These are phyloP conservation scores for Timandra comae DNA, from an alignment of 2,888 invertebrate genomes.

Conservation along the genomic window DNA sequence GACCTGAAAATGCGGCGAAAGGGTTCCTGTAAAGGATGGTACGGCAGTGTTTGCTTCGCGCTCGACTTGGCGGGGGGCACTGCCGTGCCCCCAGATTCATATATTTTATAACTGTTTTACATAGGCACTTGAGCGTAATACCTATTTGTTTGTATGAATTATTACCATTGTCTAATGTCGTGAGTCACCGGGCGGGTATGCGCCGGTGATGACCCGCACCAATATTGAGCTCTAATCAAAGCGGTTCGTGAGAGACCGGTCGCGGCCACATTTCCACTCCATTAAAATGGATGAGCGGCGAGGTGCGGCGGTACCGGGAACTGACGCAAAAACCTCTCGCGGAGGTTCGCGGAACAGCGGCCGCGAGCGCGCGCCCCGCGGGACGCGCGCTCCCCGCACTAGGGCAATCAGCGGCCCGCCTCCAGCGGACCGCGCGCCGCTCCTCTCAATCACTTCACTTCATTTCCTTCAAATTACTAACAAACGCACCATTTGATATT, in stretches of 20 bases:
- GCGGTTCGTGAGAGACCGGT: slow-evolving; percentile 8
- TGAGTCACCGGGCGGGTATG: background rate
- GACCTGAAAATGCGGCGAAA: too few species aligned
- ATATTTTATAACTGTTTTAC: too few species aligned
- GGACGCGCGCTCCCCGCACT: background rate
- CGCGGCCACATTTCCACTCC: slow-evolving; percentile 7
- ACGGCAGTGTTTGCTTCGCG: too few species aligned
- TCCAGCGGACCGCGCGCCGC: slow-evolving; percentile 1
- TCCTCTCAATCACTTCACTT: too few species aligned
- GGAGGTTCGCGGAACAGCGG: slow-evolving; percentile 26
- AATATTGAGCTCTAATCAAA: slow-evolving; percentile 10
- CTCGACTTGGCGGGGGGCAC: too few species aligned
- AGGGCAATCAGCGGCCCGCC: background rate
- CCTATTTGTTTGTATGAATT: too few species aligned
- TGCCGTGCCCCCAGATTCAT: too few species aligned
- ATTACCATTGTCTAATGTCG: too few species aligned
- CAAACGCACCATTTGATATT: too few species aligned
- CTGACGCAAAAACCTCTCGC: slow-evolving; percentile 28
- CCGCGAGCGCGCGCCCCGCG: background rate
- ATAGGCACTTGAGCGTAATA: too few species aligned
- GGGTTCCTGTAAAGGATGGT: too few species aligned
- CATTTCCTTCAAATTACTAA: too few species aligned
- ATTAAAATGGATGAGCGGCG: slow-evolving; percentile 21
- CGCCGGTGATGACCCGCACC: slow-evolving; percentile 1
- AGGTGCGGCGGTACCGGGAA: slow-evolving; percentile 23